A percentile compares a stretch with the other conserved stretches of the same genome.
These are phyloP conservation scores for Sarotherodon lohbergeri DNA, from an alignment of 2,113 vertebrate genomes.

Conservation along the genomic window DNA sequence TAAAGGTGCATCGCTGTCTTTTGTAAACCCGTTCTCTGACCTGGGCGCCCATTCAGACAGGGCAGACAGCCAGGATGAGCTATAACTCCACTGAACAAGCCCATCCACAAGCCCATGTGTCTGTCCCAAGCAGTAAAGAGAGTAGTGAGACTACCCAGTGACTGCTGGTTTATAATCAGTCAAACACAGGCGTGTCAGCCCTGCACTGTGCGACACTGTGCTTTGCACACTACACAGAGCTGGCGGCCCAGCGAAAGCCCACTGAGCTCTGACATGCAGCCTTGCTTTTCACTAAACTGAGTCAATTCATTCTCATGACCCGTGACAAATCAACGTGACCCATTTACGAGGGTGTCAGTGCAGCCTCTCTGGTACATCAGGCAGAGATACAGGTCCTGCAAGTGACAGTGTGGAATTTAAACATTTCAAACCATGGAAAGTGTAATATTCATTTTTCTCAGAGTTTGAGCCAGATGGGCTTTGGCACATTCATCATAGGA, in stretches of 20 bases:
- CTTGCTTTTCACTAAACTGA: slow-evolving; percentile 29
- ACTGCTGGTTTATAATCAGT: slow-evolving; percentile 75
- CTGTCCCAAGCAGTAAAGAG: slow-evolving; percentile 61
- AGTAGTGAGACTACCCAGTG: slow-evolving; percentile 71
- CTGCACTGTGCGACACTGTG: slow-evolving; percentile 12
- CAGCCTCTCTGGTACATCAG: slow-evolving; percentile 32
- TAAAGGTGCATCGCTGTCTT: slow-evolving; percentile 61
- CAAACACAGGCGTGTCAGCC: slow-evolving; percentile 65
- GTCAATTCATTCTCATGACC: slow-evolving; percentile 53
- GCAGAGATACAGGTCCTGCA: slow-evolving; percentile 32
- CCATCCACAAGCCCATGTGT: slow-evolving; percentile 47
- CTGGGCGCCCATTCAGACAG: slow-evolving; percentile 61
- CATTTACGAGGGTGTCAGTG: slow-evolving; percentile 36
- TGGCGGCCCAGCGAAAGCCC: not conserved
- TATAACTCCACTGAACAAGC: slow-evolving; percentile 32
- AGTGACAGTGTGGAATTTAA: slow-evolving; percentile 60
- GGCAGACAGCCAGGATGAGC: slow-evolving; percentile 55
- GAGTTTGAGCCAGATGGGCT: slow-evolving; percentile 26
- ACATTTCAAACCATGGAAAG: slow-evolving; percentile 57
- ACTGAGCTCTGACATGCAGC: slow-evolving; percentile 14
- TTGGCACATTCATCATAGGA: slow-evolving; percentile 26
- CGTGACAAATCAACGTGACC: slow-evolving; percentile 47
- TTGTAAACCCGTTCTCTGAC: slow-evolving; percentile 58
- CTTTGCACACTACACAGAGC: slow-evolving; percentile 28
- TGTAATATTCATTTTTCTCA: slow-evolving; percentile 35